Base-by-base conservation (phyloP, 2,888 invertebrate species). In the Heliconius charithonia region DNA sequence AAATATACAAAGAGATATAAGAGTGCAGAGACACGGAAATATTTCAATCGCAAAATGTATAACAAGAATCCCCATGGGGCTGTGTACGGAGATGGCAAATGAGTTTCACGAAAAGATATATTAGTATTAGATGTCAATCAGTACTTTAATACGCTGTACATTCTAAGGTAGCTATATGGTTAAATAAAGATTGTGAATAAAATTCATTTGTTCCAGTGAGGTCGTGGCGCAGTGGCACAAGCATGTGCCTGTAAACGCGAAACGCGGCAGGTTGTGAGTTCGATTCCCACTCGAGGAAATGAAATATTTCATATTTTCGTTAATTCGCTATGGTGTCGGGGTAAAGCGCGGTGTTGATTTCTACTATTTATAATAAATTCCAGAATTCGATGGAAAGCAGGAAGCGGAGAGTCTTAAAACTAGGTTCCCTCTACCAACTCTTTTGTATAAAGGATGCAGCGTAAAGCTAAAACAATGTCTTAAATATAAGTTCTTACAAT, bases 31-130 rank as follows among this genome's bases (percentile, higher is more conserved):
- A 74, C 62, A 74, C 74, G 74, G 74, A 74, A 74, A 74, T 62
- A 74, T 74, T 74, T 74, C 74, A 74, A 74, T 74, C 74, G 62
- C 74, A 63, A 65, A 72, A 63, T 27, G 63, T 63, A 74, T 74
- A 45, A 74, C 63, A 41, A 63, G 74, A 74, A 27, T 22, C 41
- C 63, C 41, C 63, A 65, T 13, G 74, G 63, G 74, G 27, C 41
- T 16, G 45, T 65, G 41, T 62, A 45, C 63, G 32, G 63, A 74
- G 63, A 63, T 41, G 37, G 74, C 37, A 74, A 74, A 74, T 65
- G 63, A 74, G n/a, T 74, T 72, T 3, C 45, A 29, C 19, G 25
- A 73, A n/a, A 25, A 62, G 25, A 25, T 59, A 62, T 73, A 70
- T 70, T 29, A 71, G 56, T 71, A 71, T 56, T 56, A 56, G 12